A percentile compares a stretch with the other conserved stretches of the same genome.
These are phyloP conservation scores for Hesperia comma DNA, from an alignment of 2,888 invertebrate species.

Conservation along the genomic window DNA sequence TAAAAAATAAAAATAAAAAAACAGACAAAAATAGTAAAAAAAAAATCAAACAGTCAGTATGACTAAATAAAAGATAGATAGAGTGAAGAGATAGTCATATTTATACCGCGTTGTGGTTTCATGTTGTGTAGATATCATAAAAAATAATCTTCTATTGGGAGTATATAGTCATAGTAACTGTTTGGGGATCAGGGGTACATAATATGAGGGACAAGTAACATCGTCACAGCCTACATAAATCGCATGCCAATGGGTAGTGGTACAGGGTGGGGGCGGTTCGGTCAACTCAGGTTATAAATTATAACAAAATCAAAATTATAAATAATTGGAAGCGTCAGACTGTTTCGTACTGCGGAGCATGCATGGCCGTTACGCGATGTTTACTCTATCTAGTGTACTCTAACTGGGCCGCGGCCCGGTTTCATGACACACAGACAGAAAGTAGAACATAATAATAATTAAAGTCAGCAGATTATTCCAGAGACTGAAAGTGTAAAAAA, in stretches of 20 bases:
- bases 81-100: conserved; percentile 76
- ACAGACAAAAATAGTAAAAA: conserved; percentile 58
- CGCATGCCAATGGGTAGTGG: conserved; percentile 72
- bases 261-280: conserved; percentile 57
- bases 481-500: conserved; percentile 25
- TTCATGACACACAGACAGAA: conserved; percentile 64
- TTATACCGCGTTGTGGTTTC: conserved; percentile 75
- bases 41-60: conserved; percentile 84
- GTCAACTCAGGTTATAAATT: conserved; percentile 65
- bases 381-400: conserved; percentile 56
- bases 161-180: conserved; percentile 78
- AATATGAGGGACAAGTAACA: conserved; percentile 79
- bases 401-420: conserved; percentile 56
- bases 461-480: conserved; percentile 25
- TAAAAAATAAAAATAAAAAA: conserved; percentile 60
- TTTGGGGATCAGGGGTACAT: conserved; percentile 62
- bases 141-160: conserved; percentile 51
- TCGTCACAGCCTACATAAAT: conserved; percentile 77
- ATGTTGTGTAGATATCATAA: conserved; percentile 60
- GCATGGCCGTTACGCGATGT: conserved; percentile 67
- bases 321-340: conserved; percentile 72
- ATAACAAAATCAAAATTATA: conserved; percentile 39
- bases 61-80: conserved; percentile 81
- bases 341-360: conserved; percentile 68
- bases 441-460: conserved; percentile 38